Evolutionary conservation across 2,888 invertebrate species (phyloP).

Genomic region (Amorpha juglandis): DNA sequence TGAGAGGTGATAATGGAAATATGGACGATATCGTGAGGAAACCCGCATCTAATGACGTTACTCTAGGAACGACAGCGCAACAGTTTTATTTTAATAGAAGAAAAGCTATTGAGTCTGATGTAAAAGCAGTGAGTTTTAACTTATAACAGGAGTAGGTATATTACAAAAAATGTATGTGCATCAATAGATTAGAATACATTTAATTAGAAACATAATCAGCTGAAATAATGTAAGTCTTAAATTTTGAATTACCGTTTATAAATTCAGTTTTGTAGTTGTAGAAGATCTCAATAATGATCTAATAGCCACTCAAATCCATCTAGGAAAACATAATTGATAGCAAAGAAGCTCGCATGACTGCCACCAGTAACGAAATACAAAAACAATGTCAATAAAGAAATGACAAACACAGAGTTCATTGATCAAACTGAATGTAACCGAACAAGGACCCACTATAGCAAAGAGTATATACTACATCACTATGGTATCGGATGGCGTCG

Average conservation of each 20-base stretch:
- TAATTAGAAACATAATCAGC: too few relatives aligned
- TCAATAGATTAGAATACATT: too few relatives aligned
- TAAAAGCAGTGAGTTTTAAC: too few relatives aligned
- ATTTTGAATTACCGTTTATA: too few relatives aligned
- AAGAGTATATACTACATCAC: too few relatives aligned
- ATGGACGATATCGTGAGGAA: not conserved
- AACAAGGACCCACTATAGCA: too few relatives aligned
- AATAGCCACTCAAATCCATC: not conserved
- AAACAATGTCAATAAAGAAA: constrained; percentile 18
- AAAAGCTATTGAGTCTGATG: not conserved
- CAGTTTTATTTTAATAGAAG: not conserved
- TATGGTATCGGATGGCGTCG: not conserved
- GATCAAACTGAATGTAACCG: constrained; percentile 36
- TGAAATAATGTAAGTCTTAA: too few relatives aligned
- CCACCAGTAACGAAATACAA: not conserved
- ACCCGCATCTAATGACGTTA: not conserved
- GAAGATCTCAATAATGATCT: not conserved
- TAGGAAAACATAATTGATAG: not conserved
- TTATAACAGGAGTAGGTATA: too few relatives aligned
- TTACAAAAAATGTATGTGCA: too few relatives aligned
- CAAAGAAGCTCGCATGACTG: constrained; percentile 1
- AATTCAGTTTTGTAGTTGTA: too few relatives aligned
- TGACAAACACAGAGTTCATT: constrained; percentile 34
- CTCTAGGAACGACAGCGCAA: not conserved
- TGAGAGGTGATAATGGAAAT: not conserved